These are phyloP conservation scores for Lasioglossum baleicum DNA, from an alignment of 1,140 invertebrate species.

Conservation along the genomic window DNA sequence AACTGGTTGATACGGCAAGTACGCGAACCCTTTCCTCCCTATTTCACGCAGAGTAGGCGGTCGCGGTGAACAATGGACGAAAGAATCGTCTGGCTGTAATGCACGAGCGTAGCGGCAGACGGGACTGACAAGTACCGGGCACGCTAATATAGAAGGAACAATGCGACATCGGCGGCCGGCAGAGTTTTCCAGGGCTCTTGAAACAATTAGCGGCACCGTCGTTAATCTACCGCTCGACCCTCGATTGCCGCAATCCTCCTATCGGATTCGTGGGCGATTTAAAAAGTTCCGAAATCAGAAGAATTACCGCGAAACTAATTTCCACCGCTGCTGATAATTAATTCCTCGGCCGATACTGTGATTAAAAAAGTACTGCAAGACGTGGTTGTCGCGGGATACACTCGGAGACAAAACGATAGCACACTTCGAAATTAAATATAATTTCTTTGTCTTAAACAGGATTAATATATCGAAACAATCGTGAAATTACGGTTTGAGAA, in stretches of 20 bases:
- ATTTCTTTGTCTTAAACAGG: too few relatives aligned
- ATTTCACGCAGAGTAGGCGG: constrained; percentile 33
- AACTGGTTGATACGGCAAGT: constrained; percentile 5
- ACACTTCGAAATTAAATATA: too few relatives aligned
- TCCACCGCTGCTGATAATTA: not conserved
- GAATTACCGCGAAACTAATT: constrained; percentile 24
- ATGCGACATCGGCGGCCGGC: constrained; percentile 31
- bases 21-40: constrained; percentile 27
- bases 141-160: constrained; percentile 58
- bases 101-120: constrained; percentile 22
- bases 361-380: not conserved
- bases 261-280: constrained; percentile 30
- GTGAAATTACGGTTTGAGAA: too few relatives aligned
- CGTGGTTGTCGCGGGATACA: too few relatives aligned
- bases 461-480: too few relatives aligned
- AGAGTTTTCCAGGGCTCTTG: constrained; percentile 49
- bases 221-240: constrained; percentile 50
- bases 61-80: constrained; percentile 43
- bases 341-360: not conserved
- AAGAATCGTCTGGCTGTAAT: constrained; percentile 52
- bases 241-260: constrained; percentile 40
- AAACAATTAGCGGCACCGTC: constrained; percentile 54
- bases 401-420: too few relatives aligned
- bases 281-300: constrained; percentile 27
- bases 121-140: constrained; percentile 34